Percentiles rank a stretch among this genome's conserved stretches.
Conservation (phyloP, 2,797 vertebrate genomes). For the Coregonus ussuriensis region DNA sequence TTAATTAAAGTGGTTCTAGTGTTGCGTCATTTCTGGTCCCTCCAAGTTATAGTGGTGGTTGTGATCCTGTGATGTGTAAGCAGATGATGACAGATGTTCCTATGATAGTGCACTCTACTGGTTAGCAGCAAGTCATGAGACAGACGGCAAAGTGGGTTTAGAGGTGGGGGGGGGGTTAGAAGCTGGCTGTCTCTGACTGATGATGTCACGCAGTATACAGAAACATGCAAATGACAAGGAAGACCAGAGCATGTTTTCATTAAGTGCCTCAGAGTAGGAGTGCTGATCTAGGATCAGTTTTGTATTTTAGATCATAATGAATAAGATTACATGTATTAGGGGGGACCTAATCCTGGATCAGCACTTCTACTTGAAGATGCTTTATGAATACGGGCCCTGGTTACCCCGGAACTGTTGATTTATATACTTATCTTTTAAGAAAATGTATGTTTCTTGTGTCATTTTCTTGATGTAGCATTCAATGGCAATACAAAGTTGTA, state of each 20-base stretch:
- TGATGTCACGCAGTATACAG: background rate
- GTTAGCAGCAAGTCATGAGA: background rate
- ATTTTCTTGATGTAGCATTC: background rate
- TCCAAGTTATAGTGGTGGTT: background rate
- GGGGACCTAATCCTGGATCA: too few relatives aligned
- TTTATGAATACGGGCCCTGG: background rate
- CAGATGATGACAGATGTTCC: background rate
- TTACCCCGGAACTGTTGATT: background rate
- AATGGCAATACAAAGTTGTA: background rate
- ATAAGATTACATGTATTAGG: too few relatives aligned
- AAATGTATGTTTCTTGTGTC: background rate
- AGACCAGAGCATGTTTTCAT: too few relatives aligned
- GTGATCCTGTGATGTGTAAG: constrained; percentile 5
- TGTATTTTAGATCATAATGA: too few relatives aligned
- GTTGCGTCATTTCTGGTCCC: background rate
- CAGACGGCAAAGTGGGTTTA: background rate
- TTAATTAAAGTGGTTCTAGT: background rate
- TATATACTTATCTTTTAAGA: background rate
- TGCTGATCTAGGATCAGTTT: too few relatives aligned
- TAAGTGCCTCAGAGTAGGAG: too few relatives aligned
- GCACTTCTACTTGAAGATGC: too few relatives aligned
- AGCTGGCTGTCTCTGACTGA: background rate
- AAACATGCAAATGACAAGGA: background rate
- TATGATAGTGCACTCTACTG: background rate
- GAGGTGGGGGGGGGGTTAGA: background rate